These are phyloP conservation scores for Leucozona laternaria DNA, from an alignment of 2,888 invertebrate species.

Conservation along the genomic window DNA sequence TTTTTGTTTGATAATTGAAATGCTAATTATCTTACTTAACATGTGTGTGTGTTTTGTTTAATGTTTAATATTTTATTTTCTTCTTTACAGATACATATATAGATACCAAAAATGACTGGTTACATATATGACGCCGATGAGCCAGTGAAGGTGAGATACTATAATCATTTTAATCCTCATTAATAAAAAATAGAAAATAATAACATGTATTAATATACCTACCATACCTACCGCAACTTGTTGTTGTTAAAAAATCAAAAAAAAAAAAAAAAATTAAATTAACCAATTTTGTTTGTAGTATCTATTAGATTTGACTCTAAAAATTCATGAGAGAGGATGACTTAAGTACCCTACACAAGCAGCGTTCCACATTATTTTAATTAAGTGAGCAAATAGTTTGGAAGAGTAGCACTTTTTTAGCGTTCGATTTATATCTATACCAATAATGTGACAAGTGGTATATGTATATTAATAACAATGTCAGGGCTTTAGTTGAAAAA, in stretches of 20 bases:
- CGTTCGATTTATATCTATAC: too few species aligned
- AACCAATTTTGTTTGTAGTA: background rate
- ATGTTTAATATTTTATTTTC: constrained; percentile 18
- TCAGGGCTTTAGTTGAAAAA: constrained; percentile 38
- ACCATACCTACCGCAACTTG: too few species aligned
- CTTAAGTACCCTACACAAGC: constrained; percentile 2
- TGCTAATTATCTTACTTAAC: constrained; percentile 47
- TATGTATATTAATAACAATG: constrained; percentile 58
- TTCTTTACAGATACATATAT: constrained; percentile 60
- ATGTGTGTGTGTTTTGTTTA: constrained; percentile 9
- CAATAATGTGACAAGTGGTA: constrained; percentile 30
- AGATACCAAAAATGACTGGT: constrained; percentile 74
- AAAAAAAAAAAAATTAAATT: background rate
- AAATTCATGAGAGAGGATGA: constrained; percentile 1
- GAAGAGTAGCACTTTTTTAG: background rate
- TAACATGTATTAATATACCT: constrained; percentile 55
- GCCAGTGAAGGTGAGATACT: constrained; percentile 73
- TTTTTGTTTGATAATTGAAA: constrained; percentile 21
- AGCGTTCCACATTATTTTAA: constrained; percentile 29
- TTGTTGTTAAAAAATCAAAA: constrained; percentile 32
- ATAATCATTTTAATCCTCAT: constrained; percentile 2
- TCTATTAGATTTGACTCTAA: constrained; percentile 32
- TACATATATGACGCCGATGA: constrained; percentile 74
- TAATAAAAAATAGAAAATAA: constrained; percentile 46
- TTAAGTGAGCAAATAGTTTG: constrained; percentile 43